Base-by-base conservation (phyloP, 2,888 invertebrate species). In the Hydropsyche betteni region DNA sequence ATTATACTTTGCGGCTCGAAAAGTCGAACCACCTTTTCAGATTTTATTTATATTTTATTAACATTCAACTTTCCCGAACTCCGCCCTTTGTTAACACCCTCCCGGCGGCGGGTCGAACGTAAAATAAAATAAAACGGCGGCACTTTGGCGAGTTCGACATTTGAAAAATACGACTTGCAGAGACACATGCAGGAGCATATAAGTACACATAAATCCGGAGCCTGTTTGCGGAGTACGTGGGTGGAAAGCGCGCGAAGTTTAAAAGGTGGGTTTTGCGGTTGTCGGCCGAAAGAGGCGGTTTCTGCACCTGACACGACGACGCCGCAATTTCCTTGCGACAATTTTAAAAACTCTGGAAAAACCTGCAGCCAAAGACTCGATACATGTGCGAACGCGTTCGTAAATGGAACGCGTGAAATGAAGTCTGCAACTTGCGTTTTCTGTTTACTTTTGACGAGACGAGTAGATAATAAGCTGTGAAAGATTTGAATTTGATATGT, bases 311-410 rank as follows among this genome's bases (percentile, higher is more conserved):
- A 75, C 75, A 51, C 68, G 58, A 70, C 70, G 24, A 70, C 55
- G 75, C 68, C 36, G 69, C 75, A 75, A 75, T 75, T 75, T 75
- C 75, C 75, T 75, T 69, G 75, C 75, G 53, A 44, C 36, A 44
- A 58, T 58, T 58, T 24, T 14, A 4, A 14, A 58, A 14, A 24
- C 16, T 55, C 55, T 7, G 55, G 55, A 55, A 55, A 55, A 24
- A 14, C 24, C 24, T 58, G 53, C 12, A n/a, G 53, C 44, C 36
- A 69, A 69, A 38, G 69, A 3, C 24, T 24, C 24, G 24, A 24
- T 2, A 24, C 2, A 24, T 24, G 24, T 24, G 24, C 2, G 24
- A 2, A 24, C 2, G 3, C 5, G 44, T 44, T 33, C 44, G 51
- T 64, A 74, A 74, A 74, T 74, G 68, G 68, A 44, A 4, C 24